Conservation (phyloP, 2,113 vertebrate species). For the Siphamia tubifer region DNA sequence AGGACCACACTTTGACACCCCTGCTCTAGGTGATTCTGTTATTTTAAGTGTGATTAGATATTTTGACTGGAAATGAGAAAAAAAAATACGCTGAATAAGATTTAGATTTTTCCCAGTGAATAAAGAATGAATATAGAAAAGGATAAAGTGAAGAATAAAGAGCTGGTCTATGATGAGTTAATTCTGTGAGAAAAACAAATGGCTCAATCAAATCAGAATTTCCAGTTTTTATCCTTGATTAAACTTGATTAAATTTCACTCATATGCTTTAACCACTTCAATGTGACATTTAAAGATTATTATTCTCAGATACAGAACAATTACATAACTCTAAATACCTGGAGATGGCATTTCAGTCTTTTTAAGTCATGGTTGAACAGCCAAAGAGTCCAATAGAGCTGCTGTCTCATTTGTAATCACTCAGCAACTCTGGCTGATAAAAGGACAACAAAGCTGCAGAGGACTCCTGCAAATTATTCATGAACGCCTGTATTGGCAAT, state of each 20-base stretch:
- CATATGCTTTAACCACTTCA: neutral
- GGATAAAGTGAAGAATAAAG: conserved; percentile 26
- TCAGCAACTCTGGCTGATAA: neutral
- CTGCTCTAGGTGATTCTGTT: too few species aligned
- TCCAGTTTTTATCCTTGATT: conserved; percentile 12
- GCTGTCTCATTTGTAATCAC: neutral
- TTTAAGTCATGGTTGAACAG: neutral
- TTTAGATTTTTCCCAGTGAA: too few species aligned
- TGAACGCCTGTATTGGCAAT: conserved; percentile 1
- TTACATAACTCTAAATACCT: neutral
- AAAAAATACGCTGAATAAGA: too few species aligned
- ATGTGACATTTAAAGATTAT: neutral
- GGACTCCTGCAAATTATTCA: neutral
- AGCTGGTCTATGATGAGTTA: neutral
- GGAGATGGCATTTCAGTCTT: conserved; percentile 1
- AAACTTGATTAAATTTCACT: conserved; percentile 2
- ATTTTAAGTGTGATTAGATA: too few species aligned
- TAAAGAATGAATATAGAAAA: conserved; percentile 17
- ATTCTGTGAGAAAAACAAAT: neutral
- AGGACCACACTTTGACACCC: too few species aligned
- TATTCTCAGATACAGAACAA: neutral
- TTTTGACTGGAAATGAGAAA: too few species aligned
- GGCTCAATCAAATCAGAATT: neutral
- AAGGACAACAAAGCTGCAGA: neutral
- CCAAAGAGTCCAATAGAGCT: neutral